A percentile compares a stretch with the other conserved stretches of the same genome.
Conservation (phyloP, 2,113 vertebrate genomes). For the Antechinus flavipes region DNA sequence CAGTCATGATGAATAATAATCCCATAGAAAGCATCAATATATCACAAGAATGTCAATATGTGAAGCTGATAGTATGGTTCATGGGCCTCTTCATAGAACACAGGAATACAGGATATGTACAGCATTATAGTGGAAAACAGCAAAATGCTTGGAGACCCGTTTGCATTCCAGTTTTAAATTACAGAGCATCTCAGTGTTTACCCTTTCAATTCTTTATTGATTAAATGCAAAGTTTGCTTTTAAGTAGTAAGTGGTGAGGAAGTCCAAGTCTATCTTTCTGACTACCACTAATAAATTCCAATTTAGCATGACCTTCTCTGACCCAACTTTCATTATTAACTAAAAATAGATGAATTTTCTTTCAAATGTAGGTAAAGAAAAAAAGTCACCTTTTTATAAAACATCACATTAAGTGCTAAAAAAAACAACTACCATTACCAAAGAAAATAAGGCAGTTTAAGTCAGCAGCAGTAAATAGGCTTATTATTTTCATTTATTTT, state of each 20-base stretch:
- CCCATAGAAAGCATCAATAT: conserved; percentile 61
- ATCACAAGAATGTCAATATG: conserved; percentile 61
- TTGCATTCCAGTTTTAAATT: neutral
- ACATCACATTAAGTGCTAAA: conserved; percentile 34
- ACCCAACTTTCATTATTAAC: conserved; percentile 30
- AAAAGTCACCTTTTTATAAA: conserved; percentile 22
- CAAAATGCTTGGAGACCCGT: conserved; percentile 3
- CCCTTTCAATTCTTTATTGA: conserved; percentile 27
- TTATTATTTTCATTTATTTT: neutral
- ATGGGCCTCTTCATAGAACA: conserved; percentile 5
- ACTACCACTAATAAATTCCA: conserved; percentile 62
- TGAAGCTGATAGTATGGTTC: conserved; percentile 33
- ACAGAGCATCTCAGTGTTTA: neutral
- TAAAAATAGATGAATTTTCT: conserved; percentile 49
- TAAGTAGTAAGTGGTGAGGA: conserved; percentile 42
- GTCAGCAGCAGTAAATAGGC: neutral
- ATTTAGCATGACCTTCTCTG: conserved; percentile 14
- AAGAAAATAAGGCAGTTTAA: neutral
- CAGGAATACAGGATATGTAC: conserved; percentile 9
- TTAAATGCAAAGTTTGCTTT: conserved; percentile 37
- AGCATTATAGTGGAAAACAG: neutral
- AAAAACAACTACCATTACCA: neutral
- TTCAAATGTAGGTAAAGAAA: neutral
- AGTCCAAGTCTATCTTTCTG: conserved; percentile 47
- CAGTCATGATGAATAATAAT: conserved; percentile 68